Evolutionary conservation across 2,888 invertebrate species (phyloP), one percentile per base, ranked within the genome.

Genomic region (Salpingus planirostris): DNA sequence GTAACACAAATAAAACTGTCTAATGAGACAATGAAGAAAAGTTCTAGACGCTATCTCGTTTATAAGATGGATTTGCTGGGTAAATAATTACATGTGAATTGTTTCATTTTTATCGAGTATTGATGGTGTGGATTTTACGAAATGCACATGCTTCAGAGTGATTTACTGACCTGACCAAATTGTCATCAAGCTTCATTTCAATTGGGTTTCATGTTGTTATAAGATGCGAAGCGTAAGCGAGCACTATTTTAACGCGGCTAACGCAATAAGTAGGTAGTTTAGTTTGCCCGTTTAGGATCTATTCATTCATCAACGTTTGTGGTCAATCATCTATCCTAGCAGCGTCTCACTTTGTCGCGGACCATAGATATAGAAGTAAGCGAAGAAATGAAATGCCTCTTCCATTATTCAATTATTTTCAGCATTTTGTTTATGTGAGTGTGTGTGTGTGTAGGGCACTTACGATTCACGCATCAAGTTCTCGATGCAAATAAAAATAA

Each of bases 291-390:
- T 44, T 45, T 43, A 42, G 42, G 38, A 45, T 29, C 38, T 42
- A 44, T 47, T 45, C 44, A 46, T 42, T 42, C 40, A 36, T 42
- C 38, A 40, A 40, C 34, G 31, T 36, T n/a, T 38, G 36, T 44
- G 36, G 37, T 42, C 45, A 47, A 47, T 47, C 46, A 47, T 40
- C 23, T 7, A 5, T 8, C n/a, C n/a, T n/a, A n/a, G 34, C 38
- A 38, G 31, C 25, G 31, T 21, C 26, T 32, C 24, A 11, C 26
- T 33, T 32, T 32, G 23, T 28, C 29, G 22, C 28, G 27, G 10
- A 37, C 22, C 24, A n/a, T 22, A 28, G n/a, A n/a, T n/a, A n/a
- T n/a, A n/a, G n/a, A n/a, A 25, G 34, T 27, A 31, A 38, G 38
- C 32, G 36, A 38, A 24, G 32, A 28, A 32, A 29, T n/a, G n/a